Evolutionary conservation across 1,140 invertebrate species (phyloP).

Genomic region (Drosophila pandora): DNA sequence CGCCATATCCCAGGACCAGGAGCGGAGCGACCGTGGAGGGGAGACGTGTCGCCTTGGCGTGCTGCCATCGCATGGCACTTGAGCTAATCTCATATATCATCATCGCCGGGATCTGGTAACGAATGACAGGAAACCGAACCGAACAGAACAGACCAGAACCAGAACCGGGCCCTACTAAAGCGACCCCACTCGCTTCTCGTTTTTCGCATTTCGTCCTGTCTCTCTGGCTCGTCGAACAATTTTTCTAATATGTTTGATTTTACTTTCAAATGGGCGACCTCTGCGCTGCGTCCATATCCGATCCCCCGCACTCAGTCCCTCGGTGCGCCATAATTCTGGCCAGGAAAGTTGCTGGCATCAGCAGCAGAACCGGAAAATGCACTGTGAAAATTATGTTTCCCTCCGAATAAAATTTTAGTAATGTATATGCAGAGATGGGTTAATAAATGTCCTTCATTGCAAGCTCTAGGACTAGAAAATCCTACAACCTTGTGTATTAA

Average conservation of each 20-base stretch:
- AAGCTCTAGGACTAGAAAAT: background rate
- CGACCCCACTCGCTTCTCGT: constrained; percentile 8
- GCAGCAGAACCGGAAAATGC: constrained; percentile 28
- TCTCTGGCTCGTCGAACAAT: constrained; percentile 40
- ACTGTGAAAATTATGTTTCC: background rate
- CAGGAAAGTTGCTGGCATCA: constrained; percentile 78
- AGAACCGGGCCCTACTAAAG: constrained; percentile 7
- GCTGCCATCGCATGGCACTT: constrained; percentile 73
- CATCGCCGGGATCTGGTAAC: constrained; percentile 61
- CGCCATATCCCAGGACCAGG: constrained; percentile 37
- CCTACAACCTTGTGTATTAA: background rate
- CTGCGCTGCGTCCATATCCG: constrained; percentile 16
- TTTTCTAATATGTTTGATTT: constrained; percentile 81
- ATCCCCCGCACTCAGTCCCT: background rate
- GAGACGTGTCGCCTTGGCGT: constrained; percentile 67
- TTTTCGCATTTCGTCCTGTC: constrained; percentile 8
- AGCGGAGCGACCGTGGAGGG: background rate
- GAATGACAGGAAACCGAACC: constrained; percentile 46
- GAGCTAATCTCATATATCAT: constrained; percentile 80
- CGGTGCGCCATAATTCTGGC: constrained; percentile 66
- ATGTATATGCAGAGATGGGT: background rate
- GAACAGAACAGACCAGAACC: constrained; percentile 6
- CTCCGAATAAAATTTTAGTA: background rate
- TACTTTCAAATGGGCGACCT: constrained; percentile 76
- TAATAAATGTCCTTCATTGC: too few relatives aligned